Evolutionary conservation across 2,113 vertebrate genomes (phyloP), one percentile per base, ranked within the genome.

Genomic region (Pachypanchax playfairii): DNA sequence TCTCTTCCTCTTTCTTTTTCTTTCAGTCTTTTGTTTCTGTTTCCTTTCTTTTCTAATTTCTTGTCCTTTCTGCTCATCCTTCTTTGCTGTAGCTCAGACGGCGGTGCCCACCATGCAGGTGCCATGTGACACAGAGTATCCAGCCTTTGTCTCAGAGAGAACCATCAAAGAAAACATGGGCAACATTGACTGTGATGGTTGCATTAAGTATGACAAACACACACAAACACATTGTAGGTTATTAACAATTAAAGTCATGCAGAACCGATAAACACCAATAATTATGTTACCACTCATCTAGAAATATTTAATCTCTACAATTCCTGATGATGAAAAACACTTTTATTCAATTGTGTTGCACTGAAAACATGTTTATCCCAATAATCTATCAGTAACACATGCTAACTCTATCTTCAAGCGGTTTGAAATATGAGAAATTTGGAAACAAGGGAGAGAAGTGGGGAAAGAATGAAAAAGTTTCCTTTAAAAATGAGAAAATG

Each of bases 151-250:
- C 82, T 99, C 97, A 0, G 97, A 99, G 80, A 95, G 96, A 77
- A 99, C 97, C 84, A 99, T 99, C 91, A 99, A 99, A 87, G 97
- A 99, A 87, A 99, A 96, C 74, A 95, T 86, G 17, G 97, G 96
- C 69, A 95, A 93, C 86, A 92, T 98, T 56, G 93, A 94, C 88
- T 99, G 96, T 25, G 94, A 95, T 73, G 95, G 94, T 90, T 98
- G 97, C 89, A 90, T 94, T 84, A 99, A 98, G 96, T 98, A 96
- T 80, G 85, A 52, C 20, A 65, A 24, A 71, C 75, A 42, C 29
- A 35, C 1, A 21, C 54, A 79, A 25, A 29, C 28, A 21, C 6
- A 31, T 54, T 20, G 51, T 15, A 28, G 35, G 46, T 12, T 1
- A 44, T 25, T 33, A 57, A 46, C 24, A 21, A 54, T 10, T 18